Evolutionary conservation across 2,888 invertebrate species (phyloP).

Genomic region (Mongoloraphidia duomilia): DNA sequence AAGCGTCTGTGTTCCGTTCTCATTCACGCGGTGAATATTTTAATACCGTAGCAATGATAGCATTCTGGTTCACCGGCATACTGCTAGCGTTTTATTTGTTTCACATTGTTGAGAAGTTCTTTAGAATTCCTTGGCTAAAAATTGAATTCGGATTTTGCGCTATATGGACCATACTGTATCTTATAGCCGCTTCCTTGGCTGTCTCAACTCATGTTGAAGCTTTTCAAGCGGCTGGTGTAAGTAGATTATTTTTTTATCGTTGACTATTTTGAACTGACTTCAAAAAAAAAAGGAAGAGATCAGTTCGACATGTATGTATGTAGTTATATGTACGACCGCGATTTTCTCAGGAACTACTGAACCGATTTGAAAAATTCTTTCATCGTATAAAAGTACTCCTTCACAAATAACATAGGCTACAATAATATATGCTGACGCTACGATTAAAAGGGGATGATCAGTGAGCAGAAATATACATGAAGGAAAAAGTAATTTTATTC

Average conservation of each 20-base stretch:
- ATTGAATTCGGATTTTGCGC: constrained; percentile 64
- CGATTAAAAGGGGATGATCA: too few relatives aligned
- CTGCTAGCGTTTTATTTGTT: constrained; percentile 68
- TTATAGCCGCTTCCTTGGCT: constrained; percentile 58
- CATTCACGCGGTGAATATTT: constrained; percentile 54
- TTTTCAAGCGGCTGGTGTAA: constrained; percentile 60
- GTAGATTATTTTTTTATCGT: constrained; percentile 22
- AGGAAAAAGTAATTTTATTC: too few relatives aligned
- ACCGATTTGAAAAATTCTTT: too few relatives aligned
- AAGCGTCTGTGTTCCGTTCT: constrained; percentile 38
- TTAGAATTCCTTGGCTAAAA: constrained; percentile 75
- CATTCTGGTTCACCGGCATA: constrained; percentile 73
- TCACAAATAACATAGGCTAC: too few relatives aligned
- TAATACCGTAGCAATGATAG: constrained; percentile 65
- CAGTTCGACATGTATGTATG: too few relatives aligned
- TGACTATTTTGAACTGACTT: too few relatives aligned
- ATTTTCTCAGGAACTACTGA: too few relatives aligned
- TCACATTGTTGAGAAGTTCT: constrained; percentile 73
- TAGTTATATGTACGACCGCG: too few relatives aligned
- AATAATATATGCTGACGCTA: too few relatives aligned
- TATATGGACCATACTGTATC: constrained; percentile 58
- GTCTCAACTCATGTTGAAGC: constrained; percentile 43
- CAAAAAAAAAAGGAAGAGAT: too few relatives aligned
- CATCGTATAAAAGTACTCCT: too few relatives aligned
- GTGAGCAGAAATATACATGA: too few relatives aligned